A percentile compares a stretch with the other conserved stretches of the same genome.
These are phyloP conservation scores for Spheniscus humboldti DNA, from an alignment of 2,797 vertebrate species.

Conservation along the genomic window DNA sequence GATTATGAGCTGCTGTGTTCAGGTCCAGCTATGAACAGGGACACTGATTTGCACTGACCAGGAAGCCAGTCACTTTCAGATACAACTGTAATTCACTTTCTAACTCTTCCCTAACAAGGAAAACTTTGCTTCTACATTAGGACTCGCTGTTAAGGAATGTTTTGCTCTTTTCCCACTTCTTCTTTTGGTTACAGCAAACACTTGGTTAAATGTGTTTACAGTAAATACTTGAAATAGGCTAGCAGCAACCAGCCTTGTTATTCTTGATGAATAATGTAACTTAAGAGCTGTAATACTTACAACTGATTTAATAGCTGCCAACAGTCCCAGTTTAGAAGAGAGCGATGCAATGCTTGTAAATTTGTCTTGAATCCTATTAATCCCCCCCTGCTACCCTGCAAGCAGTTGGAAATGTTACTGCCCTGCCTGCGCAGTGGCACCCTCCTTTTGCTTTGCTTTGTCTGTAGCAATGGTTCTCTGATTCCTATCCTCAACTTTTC, in stretches of 20 bases:
- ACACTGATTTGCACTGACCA: background rate
- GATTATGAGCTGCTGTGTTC: background rate
- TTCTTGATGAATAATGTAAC: background rate
- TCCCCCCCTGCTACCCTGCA: background rate
- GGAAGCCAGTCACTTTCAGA: background rate
- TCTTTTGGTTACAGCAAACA: background rate
- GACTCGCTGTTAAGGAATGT: background rate
- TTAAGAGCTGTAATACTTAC: background rate
- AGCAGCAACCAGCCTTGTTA: background rate
- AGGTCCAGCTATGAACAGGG: background rate
- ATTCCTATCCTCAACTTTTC: background rate
- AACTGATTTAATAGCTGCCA: conserved; percentile 28
- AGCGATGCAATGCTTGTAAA: conserved; percentile 7
- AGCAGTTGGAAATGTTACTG: background rate
- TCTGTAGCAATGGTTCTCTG: background rate
- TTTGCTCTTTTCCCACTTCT: background rate
- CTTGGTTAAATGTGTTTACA: background rate
- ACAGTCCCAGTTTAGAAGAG: background rate
- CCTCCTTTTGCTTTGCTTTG: background rate
- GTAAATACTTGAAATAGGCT: background rate
- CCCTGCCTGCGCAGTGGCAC: background rate
- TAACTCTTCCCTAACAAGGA: background rate
- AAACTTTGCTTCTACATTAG: background rate
- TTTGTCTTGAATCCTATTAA: background rate
- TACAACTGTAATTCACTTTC: background rate